A percentile compares a stretch with the other conserved stretches of the same genome.
Conservation (phyloP, 1,140 invertebrate genomes). For the Andricus grossulariae region DNA sequence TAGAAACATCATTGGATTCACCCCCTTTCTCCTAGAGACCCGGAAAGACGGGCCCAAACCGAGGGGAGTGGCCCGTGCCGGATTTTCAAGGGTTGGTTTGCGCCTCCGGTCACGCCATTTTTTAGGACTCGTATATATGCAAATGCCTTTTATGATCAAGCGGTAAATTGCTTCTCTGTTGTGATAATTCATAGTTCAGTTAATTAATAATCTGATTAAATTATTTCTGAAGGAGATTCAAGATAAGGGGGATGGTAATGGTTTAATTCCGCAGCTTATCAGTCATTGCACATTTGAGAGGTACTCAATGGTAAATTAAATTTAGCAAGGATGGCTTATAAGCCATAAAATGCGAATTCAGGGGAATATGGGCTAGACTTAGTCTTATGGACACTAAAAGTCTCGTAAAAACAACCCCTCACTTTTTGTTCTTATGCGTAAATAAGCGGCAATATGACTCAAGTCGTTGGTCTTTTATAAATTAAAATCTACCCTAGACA, state of each 20-base stretch:
- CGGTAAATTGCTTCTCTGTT: not conserved
- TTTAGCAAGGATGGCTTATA: constrained; percentile 15
- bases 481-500: not conserved
- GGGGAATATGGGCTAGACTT: constrained; percentile 18
- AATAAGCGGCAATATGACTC: constrained; percentile 1
- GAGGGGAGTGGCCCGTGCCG: not conserved
- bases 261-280: constrained; percentile 1
- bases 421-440: not conserved
- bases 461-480: not conserved
- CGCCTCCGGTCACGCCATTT: constrained; percentile 8
- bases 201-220: no score
- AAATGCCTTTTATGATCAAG: not conserved
- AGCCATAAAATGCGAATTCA: constrained; percentile 26
- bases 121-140: not conserved
- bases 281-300: not conserved
- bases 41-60: not conserved
- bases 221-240: no score
- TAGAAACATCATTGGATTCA: constrained; percentile 22
- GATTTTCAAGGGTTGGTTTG: constrained; percentile 8
- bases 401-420: constrained; percentile 3
- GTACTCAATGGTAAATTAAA: not conserved
- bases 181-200: not conserved
- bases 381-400: constrained; percentile 12
- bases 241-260: not conserved
- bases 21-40: not conserved